These are phyloP conservation scores for Carcina quercana DNA, from an alignment of 2,888 invertebrate genomes.

Conservation along the genomic window DNA sequence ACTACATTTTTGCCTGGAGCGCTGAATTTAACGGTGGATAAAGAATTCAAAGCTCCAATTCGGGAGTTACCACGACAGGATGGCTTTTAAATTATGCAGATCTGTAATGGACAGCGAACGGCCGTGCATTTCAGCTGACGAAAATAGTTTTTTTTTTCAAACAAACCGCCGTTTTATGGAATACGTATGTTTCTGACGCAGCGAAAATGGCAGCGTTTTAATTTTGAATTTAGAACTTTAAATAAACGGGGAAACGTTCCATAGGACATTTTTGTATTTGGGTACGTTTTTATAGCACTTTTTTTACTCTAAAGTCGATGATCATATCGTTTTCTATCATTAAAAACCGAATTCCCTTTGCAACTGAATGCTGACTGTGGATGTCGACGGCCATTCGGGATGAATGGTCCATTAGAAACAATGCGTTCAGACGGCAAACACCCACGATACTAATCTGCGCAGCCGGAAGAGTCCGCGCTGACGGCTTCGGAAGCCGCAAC, in stretches of 20 bases:
- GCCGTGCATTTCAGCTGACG: slow-evolving; percentile 15
- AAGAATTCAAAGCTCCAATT: slow-evolving; percentile 59
- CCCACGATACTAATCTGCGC: slow-evolving; percentile 68
- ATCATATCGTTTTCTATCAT: slow-evolving; percentile 1
- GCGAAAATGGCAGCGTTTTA: slow-evolving; percentile 7
- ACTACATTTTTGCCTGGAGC: slow-evolving; percentile 40
- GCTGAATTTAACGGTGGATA: slow-evolving; percentile 40
- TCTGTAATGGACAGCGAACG: slow-evolving; percentile 56
- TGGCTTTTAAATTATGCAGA: slow-evolving; percentile 63
- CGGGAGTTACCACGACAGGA: slow-evolving; percentile 48
- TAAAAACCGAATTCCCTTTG: no score
- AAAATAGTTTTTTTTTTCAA: slow-evolving; percentile 4
- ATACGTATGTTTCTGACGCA: neutral
- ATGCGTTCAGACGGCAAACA: slow-evolving; percentile 61
- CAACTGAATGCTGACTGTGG: slow-evolving; percentile 9
- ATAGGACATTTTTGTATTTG: no score
- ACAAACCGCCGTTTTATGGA: slow-evolving; percentile 11
- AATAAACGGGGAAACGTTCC: no score
- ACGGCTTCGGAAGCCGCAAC: slow-evolving; percentile 69
- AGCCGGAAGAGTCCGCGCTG: slow-evolving; percentile 65
- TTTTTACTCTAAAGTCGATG: neutral
- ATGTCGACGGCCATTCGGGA: no score
- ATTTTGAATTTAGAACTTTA: slow-evolving; percentile 14
- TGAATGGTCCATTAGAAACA: slow-evolving; percentile 56
- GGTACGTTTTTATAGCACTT: slow-evolving; percentile 6